Evolutionary conservation across 2,797 vertebrate species (phyloP).

Genomic region (Anisognathus igniventris): DNA sequence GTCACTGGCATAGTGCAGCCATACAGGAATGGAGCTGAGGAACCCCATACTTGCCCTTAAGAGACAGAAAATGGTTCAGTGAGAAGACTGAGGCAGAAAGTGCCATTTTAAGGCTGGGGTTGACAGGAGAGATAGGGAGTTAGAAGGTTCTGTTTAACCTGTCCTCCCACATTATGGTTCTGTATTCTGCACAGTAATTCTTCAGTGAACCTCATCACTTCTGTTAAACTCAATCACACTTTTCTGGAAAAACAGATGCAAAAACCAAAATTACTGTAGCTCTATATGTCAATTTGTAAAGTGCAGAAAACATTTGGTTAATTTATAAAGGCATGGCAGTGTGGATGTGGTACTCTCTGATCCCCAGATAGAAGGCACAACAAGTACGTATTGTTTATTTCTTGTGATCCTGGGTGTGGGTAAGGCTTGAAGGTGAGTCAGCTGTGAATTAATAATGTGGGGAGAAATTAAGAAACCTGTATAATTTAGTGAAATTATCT

Average conservation of each 20-base stretch:
- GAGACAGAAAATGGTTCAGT: neutral
- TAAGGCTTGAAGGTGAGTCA: neutral
- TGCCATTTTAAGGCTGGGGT: neutral
- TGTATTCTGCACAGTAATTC: neutral
- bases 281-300: neutral
- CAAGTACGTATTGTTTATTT: neutral
- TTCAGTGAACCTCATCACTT: neutral
- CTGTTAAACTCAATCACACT: neutral
- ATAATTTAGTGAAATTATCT: neutral
- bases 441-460: constrained; percentile 2
- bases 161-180: neutral
- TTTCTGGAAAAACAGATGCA: neutral
- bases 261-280: neutral
- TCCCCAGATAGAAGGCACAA: neutral
- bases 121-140: neutral
- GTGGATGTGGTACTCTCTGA: neutral
- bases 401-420: neutral
- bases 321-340: neutral
- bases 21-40: neutral
- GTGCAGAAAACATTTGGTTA: neutral
- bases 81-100: neutral
- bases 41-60: neutral
- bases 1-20: neutral
- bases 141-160: neutral
- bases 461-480: neutral